phyloP scores from a whole-genome alignment of 2,113 vertebrate species.

The Indicator indicator region DNA sequence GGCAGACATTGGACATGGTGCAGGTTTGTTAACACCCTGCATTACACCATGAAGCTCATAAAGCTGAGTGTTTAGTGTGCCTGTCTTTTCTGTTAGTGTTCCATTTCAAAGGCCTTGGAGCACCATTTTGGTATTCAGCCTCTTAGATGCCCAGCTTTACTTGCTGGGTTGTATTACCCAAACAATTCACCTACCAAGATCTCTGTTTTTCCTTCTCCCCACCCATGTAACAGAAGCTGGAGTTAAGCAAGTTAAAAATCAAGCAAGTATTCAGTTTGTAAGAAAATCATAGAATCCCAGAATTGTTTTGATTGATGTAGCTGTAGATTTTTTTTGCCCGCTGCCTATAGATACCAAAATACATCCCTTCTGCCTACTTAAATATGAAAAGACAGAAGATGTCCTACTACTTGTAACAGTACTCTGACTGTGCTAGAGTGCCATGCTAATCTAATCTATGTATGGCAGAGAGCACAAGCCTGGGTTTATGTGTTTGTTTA shows the following conservation, averaged over 20 bases:
- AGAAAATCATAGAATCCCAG: background rate
- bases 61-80: background rate
- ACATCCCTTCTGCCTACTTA: background rate
- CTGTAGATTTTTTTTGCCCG: background rate
- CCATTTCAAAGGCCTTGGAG: background rate
- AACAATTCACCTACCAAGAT: background rate
- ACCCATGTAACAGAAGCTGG: background rate
- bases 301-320: background rate
- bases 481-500: background rate
- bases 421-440: background rate
- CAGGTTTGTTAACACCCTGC: slow-evolving; percentile 7
- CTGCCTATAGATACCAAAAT: background rate
- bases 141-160: background rate
- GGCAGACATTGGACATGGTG: background rate
- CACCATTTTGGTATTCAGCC: background rate
- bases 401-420: background rate
- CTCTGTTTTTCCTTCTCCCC: background rate
- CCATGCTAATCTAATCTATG: background rate
- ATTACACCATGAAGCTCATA: background rate
- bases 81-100: slow-evolving; percentile 19
- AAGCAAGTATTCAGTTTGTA: background rate
- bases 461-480: background rate
- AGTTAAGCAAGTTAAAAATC: background rate
- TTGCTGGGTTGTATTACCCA: background rate
- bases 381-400: background rate